Evolutionary conservation across 2,888 invertebrate genomes (phyloP).

Genomic region (Cantharis lateralis): DNA sequence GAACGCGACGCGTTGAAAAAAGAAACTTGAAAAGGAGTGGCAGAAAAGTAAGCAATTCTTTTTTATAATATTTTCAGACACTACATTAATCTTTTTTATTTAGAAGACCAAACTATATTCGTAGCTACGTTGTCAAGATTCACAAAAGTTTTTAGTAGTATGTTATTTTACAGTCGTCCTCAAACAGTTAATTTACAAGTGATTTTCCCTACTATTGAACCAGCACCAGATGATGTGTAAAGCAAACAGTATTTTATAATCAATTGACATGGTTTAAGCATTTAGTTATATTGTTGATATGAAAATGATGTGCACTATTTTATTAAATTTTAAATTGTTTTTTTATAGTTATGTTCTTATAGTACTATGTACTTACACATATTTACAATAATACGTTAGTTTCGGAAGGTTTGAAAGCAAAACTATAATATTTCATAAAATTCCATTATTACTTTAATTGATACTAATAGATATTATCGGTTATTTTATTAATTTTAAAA

Average conservation of each 20-base stretch:
- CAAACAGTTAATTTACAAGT: slow-evolving; percentile 68
- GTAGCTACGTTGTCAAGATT: slow-evolving; percentile 24
- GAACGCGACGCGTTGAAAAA: slow-evolving; percentile 59
- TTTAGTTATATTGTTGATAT: neutral
- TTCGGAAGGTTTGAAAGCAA: too few species aligned
- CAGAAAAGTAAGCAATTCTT: slow-evolving; percentile 54
- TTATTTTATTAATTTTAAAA: too few species aligned
- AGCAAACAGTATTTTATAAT: neutral
- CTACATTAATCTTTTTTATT: slow-evolving; percentile 34
- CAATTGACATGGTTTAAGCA: neutral
- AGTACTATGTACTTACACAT: too few species aligned
- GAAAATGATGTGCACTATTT: too few species aligned
- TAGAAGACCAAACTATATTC: slow-evolving; percentile 45
- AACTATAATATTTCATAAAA: too few species aligned
- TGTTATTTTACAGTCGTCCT: slow-evolving; percentile 65
- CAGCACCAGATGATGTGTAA: slow-evolving; percentile 50
- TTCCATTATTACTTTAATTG: too few species aligned
- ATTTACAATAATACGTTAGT: too few species aligned
- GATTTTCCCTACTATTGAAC: slow-evolving; percentile 72
- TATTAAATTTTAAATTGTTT: too few species aligned
- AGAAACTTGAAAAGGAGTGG: slow-evolving; percentile 54
- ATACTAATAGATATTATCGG: too few species aligned
- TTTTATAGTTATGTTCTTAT: too few species aligned
- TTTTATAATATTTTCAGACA: slow-evolving; percentile 14
- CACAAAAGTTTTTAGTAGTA: slow-evolving; percentile 53